A percentile compares a stretch with the other conserved stretches of the same genome.
Evolutionary conservation across 2,888 invertebrate species (phyloP).

Genomic region (Sminthurides aquaticus): DNA sequence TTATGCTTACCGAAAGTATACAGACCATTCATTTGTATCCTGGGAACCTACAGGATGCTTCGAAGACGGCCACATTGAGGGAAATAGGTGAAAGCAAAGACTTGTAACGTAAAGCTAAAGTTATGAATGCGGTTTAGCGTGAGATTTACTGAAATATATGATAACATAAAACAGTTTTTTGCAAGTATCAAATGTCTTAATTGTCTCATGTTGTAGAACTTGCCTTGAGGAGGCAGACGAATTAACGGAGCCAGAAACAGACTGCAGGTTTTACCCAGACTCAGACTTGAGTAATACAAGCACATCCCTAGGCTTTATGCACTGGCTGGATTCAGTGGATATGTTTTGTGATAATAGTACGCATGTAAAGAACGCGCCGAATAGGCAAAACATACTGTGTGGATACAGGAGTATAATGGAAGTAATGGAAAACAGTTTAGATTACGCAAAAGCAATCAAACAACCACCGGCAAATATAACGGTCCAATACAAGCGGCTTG

Average conservation of each 20-base stretch:
- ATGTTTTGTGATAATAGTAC: background rate
- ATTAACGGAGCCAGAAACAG: no score
- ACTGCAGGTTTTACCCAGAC: background rate
- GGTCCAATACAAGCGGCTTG: background rate
- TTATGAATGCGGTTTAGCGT: no score
- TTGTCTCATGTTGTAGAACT: no score
- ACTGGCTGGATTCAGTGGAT: no score
- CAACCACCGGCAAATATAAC: background rate
- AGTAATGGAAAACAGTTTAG: constrained; percentile 1
- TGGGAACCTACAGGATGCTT: background rate
- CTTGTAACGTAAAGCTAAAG: no score
- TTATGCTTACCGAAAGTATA: background rate
- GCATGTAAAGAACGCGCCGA: background rate
- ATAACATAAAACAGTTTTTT: no score
- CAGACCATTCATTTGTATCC: background rate
- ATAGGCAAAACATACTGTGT: background rate
- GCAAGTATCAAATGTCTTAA: no score
- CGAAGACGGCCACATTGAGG: background rate
- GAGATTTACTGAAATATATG: no score
- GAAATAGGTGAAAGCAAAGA: no score
- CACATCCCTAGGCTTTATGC: background rate
- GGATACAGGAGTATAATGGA: background rate
- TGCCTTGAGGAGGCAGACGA: no score
- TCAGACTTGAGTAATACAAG: background rate
- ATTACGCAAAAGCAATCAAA: background rate